These are phyloP conservation scores for Eriocheir sinensis DNA, from an alignment of 1,140 invertebrate genomes.

Conservation along the genomic window DNA sequence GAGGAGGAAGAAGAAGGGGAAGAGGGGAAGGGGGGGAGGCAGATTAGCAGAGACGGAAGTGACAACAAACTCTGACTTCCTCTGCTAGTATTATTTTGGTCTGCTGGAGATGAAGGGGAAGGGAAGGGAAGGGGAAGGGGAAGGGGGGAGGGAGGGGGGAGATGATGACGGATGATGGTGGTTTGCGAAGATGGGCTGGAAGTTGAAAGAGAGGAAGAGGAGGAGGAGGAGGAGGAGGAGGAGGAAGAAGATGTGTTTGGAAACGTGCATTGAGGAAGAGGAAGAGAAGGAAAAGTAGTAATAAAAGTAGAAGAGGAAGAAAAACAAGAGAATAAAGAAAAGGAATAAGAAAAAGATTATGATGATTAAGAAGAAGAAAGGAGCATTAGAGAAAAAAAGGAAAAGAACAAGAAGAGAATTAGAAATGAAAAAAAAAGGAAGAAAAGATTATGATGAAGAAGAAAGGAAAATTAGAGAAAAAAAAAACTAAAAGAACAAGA, in stretches of 20 bases:
- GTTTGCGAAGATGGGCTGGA: neutral
- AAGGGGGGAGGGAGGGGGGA: neutral
- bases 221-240: neutral
- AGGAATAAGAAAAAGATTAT: no score
- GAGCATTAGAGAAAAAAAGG: neutral
- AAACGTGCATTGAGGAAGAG: neutral
- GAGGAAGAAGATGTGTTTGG: neutral
- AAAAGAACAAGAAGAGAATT: neutral
- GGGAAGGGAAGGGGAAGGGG: neutral
- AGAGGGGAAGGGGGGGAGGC: neutral
- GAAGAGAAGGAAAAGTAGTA: neutral
- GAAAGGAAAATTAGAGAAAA: neutral
- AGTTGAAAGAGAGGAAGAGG: neutral
- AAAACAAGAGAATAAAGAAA: no score
- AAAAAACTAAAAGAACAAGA: neutral
- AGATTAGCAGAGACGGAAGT: neutral
- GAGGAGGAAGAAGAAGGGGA: neutral
- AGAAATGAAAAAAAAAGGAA: neutral
- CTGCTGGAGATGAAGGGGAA: neutral
- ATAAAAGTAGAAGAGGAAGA: neutral
- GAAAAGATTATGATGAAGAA: neutral
- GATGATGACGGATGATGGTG: neutral
- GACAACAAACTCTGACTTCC: conserved; percentile 34
- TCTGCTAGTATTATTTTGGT: conserved; percentile 1
- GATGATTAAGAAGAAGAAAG: no score